Percentiles rank a stretch among this genome's conserved stretches.
Evolutionary conservation across 2,113 vertebrate species (phyloP).

Genomic region (Vidua macroura): DNA sequence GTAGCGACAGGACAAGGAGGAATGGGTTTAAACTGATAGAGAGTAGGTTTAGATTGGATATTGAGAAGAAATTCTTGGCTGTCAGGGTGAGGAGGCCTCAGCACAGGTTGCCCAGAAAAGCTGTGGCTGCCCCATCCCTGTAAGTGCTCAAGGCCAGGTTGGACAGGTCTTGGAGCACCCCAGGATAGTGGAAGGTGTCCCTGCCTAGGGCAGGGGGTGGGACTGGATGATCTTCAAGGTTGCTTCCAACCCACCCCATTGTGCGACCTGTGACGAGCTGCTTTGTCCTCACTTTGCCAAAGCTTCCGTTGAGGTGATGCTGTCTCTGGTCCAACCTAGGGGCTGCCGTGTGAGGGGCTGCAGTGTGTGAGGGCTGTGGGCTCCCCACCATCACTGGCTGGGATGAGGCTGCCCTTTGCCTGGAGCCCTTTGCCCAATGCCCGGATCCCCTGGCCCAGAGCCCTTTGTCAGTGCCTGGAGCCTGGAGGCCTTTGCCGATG

Average conservation of each 20-base stretch:
- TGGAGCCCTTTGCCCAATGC: not conserved
- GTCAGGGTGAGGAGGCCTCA: accelerated
- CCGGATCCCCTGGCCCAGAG: no score
- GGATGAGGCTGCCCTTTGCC: not conserved
- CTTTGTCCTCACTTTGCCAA: not conserved
- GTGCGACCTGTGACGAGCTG: accelerated
- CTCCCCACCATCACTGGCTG: not conserved
- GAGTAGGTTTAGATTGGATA: not conserved
- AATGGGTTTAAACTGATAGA: not conserved
- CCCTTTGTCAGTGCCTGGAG: no score
- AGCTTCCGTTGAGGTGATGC: not conserved
- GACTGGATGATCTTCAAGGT: not conserved
- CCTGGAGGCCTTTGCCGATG: no score
- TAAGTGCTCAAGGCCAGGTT: accelerated
- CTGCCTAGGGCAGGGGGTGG: not conserved
- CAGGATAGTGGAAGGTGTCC: not conserved
- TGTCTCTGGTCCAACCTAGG: no score
- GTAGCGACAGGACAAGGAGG: not conserved
- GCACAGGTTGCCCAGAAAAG: not conserved
- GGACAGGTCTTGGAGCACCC: accelerated
- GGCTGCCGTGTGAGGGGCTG: accelerated
- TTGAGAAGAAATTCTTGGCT: not conserved
- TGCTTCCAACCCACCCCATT: not conserved
- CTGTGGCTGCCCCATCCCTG: not conserved
- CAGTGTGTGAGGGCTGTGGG: not conserved